Evolutionary conservation across 2,888 invertebrate genomes (phyloP).

Genomic region (Pilophorus perplexus): DNA sequence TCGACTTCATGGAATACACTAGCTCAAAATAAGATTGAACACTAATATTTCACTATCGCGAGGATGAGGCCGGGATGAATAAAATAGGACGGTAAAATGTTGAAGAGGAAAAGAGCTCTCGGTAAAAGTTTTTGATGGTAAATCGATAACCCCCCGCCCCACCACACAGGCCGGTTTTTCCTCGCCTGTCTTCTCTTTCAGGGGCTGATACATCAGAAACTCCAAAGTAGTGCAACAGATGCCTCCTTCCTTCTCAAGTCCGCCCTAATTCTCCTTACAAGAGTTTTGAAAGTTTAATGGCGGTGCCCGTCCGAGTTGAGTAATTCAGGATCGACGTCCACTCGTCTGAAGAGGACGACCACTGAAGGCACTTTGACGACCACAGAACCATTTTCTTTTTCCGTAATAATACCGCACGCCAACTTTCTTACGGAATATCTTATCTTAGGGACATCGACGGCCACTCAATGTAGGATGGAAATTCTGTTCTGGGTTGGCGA

Average conservation of each 20-base stretch:
- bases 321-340: slow-evolving; percentile 20
- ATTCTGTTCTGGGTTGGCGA: too few relatives aligned
- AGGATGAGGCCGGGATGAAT: not conserved
- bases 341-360: too few relatives aligned
- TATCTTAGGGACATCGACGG: too few relatives aligned
- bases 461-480: too few relatives aligned
- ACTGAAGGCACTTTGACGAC: too few relatives aligned
- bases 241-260: not conserved
- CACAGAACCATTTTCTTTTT: too few relatives aligned
- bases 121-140: slow-evolving; percentile 27
- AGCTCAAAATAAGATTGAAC: too few relatives aligned
- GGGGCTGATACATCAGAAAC: slow-evolving; percentile 27
- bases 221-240: slow-evolving; percentile 33
- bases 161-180: not conserved
- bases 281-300: slow-evolving; percentile 28
- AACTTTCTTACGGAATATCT: too few relatives aligned
- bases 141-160: too few relatives aligned
- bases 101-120: not conserved
- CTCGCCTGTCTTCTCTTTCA: not conserved
- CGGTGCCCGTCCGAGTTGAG: slow-evolving; percentile 18
- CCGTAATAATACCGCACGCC: too few relatives aligned
- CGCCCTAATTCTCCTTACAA: not conserved
- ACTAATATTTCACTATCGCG: too few relatives aligned
- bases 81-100: not conserved
- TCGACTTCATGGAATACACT: too few relatives aligned